Evolutionary conservation across 2,888 invertebrate genomes (phyloP).

Genomic region (Metacarcinus magister): DNA sequence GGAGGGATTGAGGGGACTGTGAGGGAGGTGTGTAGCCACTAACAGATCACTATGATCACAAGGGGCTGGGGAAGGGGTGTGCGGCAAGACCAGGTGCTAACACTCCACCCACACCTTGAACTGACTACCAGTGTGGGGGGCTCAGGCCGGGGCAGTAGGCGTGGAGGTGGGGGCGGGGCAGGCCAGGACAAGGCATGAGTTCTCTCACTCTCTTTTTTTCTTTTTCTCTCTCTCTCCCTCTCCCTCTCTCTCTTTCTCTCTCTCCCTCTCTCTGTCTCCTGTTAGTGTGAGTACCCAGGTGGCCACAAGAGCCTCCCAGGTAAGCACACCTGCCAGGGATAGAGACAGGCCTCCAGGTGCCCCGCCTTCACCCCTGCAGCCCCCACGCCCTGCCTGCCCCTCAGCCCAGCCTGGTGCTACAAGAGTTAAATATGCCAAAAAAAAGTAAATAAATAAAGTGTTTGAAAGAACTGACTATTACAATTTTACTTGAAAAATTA

Average conservation of each 20-base stretch:
- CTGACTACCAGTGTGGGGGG: slow-evolving; percentile 47
- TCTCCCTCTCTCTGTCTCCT: slow-evolving; percentile 16
- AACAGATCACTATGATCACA: too few relatives aligned
- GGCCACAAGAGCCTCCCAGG: neutral
- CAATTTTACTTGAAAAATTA: slow-evolving; percentile 28
- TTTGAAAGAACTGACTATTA: slow-evolving; percentile 31
- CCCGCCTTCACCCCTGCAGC: slow-evolving; percentile 28
- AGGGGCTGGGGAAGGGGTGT: neutral
- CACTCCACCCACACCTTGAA: slow-evolving; percentile 32
- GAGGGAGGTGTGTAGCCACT: neutral
- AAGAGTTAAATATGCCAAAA: slow-evolving; percentile 44
- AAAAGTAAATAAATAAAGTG: neutral
- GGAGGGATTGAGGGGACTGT: neutral
- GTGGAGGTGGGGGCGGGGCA: slow-evolving; percentile 23
- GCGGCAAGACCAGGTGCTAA: slow-evolving; percentile 1
- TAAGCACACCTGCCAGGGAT: neutral
- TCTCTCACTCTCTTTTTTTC: neutral
- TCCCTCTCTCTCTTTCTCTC: slow-evolving; percentile 20
- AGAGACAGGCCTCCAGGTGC: neutral
- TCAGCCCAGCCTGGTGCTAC: slow-evolving; percentile 19
- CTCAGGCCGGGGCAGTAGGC: slow-evolving; percentile 38
- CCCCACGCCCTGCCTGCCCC: neutral
- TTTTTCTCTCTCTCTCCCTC: neutral
- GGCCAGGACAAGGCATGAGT: neutral
- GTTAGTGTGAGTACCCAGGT: slow-evolving; percentile 10